phyloP scores from a whole-genome alignment of 2,113 vertebrate species.

The Tachuris rubrigastra region DNA sequence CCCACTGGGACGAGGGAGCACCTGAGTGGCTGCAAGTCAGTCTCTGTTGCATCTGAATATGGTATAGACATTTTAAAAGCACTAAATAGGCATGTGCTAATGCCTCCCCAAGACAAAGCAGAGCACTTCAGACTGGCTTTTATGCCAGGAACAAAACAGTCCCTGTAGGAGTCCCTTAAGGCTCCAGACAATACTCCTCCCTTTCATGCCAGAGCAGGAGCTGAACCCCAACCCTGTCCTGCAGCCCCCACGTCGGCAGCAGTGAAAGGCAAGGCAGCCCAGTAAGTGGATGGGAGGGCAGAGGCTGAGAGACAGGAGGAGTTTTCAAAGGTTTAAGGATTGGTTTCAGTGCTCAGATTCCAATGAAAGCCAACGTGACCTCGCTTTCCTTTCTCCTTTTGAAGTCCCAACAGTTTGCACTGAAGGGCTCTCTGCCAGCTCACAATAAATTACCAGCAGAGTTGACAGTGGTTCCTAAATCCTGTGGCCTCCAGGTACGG shows the following conservation, averaged over 20 bases:
- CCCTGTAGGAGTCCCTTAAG: neutral
- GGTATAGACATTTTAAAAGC: neutral
- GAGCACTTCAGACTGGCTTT: slow-evolving; percentile 6
- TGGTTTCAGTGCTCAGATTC: neutral
- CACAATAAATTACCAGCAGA: neutral
- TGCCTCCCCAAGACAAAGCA: neutral
- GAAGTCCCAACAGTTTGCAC: neutral
- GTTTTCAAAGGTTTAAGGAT: neutral
- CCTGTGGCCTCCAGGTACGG: neutral
- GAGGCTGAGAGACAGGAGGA: neutral
- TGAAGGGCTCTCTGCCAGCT: neutral
- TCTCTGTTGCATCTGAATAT: neutral
- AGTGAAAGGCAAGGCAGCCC: neutral
- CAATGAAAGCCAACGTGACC: neutral
- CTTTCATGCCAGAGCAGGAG: neutral
- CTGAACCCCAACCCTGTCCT: neutral
- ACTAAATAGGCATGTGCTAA: neutral
- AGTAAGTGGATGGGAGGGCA: neutral
- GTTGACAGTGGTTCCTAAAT: accelerated
- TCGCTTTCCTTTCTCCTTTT: neutral
- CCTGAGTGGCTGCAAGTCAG: neutral
- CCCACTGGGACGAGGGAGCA: neutral
- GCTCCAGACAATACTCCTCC: neutral
- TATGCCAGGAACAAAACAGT: neutral
- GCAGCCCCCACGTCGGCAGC: neutral